Evolutionary conservation across 2,113 vertebrate species (phyloP).

Genomic region (Tetrao urogallus): DNA sequence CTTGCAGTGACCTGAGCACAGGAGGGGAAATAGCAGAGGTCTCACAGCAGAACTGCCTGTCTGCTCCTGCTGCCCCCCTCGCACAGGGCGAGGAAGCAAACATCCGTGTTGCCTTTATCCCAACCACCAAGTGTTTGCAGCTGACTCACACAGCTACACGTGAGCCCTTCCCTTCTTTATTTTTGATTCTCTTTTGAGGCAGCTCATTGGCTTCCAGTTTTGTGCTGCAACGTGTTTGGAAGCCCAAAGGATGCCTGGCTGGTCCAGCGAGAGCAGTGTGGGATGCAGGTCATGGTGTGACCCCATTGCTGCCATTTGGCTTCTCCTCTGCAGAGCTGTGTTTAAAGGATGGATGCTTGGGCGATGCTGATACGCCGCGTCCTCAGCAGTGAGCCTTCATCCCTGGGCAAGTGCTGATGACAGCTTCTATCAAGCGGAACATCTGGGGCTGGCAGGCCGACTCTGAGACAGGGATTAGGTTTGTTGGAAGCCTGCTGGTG

Average conservation of each 20-base stretch:
- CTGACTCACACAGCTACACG: neutral
- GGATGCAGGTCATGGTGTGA: neutral
- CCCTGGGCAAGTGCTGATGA: neutral
- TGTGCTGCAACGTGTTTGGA: neutral
- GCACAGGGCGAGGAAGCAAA: neutral
- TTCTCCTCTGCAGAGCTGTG: neutral
- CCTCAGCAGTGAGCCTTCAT: neutral
- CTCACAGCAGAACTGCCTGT: neutral
- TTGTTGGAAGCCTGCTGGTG: neutral
- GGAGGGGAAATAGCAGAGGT: neutral
- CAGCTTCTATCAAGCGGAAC: slow-evolving; percentile 27
- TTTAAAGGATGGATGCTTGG: neutral
- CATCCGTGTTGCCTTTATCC: neutral
- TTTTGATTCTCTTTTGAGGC: neutral
- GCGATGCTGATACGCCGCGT: too few relatives aligned
- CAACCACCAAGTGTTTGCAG: slow-evolving; percentile 11
- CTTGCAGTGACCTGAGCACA: neutral
- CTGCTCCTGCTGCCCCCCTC: neutral
- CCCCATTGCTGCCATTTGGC: neutral
- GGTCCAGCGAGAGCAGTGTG: neutral
- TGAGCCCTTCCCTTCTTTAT: neutral
- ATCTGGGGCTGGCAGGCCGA: slow-evolving; percentile 24
- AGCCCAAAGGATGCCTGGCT: neutral
- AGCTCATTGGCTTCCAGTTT: rapidly evolving
- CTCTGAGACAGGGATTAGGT: neutral